A percentile compares a stretch with the other conserved stretches of the same genome.
Conservation (phyloP, 2,113 vertebrate genomes). For the Pluvialis apricaria region DNA sequence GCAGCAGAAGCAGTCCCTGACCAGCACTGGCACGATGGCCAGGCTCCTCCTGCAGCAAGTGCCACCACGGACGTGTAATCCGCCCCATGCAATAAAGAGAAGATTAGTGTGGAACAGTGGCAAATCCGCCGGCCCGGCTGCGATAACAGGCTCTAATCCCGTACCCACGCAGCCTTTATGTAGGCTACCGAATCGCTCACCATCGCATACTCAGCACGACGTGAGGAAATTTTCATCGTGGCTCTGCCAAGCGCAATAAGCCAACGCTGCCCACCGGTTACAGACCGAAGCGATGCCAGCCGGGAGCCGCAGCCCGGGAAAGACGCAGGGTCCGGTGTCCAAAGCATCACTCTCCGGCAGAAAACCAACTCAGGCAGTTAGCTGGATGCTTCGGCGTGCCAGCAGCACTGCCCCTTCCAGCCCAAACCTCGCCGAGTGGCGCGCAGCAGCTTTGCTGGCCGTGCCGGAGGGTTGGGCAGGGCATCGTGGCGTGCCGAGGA, state of each 20-base stretch:
- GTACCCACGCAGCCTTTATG: fast-evolving
- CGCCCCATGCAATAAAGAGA: neutral
- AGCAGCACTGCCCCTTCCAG: fast-evolving
- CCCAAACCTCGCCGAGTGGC: neutral
- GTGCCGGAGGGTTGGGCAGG: fast-evolving
- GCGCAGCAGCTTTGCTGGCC: neutral
- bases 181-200: fast-evolving
- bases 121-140: neutral
- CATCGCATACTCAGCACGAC: fast-evolving
- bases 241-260: neutral
- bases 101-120: neutral
- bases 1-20: no score
- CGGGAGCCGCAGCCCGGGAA: fast-evolving
- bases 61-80: fast-evolving
- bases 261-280: fast-evolving
- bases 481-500: fast-evolving
- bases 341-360: fast-evolving
- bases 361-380: neutral
- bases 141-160: neutral
- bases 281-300: fast-evolving
- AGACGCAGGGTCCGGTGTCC: neutral
- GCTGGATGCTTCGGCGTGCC: fast-evolving
- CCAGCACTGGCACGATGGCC: fast-evolving
- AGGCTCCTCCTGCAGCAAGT: neutral
- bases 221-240: neutral